Conservation (phyloP, 2,797 vertebrate genomes). For the Cossypha caffra region DNA sequence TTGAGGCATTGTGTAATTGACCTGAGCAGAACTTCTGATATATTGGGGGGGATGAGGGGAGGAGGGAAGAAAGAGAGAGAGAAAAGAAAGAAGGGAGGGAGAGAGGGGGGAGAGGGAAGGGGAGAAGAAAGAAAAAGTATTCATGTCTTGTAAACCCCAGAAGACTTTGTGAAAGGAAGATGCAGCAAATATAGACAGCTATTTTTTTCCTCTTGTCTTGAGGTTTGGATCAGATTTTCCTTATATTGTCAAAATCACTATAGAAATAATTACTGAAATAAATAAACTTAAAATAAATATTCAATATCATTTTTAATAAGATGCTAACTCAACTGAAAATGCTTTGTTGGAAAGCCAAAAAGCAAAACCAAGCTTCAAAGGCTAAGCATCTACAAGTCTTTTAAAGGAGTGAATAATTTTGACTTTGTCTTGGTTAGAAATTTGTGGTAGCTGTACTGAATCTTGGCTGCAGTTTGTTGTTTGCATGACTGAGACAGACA, state of each 20-base stretch:
- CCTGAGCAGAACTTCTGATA: background rate
- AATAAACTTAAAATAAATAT: background rate
- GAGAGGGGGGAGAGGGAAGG: too few species aligned
- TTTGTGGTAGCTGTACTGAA: background rate
- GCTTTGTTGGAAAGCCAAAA: background rate
- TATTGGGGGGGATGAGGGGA: rapidly evolving
- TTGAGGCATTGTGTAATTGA: background rate
- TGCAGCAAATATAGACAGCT: background rate
- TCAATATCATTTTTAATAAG: background rate
- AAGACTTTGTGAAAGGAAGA: background rate
- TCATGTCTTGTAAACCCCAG: background rate
- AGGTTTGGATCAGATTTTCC: background rate
- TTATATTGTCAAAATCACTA: background rate
- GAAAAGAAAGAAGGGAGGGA: background rate
- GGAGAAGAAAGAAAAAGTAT: background rate
- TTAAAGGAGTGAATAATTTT: background rate
- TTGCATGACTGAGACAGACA: background rate
- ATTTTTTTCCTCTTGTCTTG: background rate
- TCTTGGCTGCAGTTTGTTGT: background rate
- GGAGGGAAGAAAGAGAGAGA: background rate
- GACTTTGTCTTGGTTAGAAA: background rate
- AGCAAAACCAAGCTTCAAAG: background rate
- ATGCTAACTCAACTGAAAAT: background rate
- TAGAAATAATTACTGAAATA: background rate
- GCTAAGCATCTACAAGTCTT: background rate